Evolutionary conservation across 2,888 invertebrate species (phyloP), one percentile per base, ranked within the genome.

Genomic region (Ecliptopera silaceata): DNA sequence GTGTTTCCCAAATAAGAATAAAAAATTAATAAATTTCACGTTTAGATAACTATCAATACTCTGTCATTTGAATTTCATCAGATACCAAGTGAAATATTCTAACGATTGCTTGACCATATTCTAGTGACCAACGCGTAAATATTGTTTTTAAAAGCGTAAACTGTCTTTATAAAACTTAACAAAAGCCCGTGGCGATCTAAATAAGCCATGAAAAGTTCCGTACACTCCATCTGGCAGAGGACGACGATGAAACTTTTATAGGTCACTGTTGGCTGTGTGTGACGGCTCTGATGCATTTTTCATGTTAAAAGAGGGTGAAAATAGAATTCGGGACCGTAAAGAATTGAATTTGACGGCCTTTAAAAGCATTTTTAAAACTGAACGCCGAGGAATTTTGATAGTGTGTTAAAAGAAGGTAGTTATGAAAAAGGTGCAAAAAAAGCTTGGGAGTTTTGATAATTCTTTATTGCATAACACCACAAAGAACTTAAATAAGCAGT

Each of bases 161-260:
- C 11, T 31, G n/a, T 2, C n/a, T 34, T 34, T 34, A 4, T 34
- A 13, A 0, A 34, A 6, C 34, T 6, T 8, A 15, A 15, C 8
- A 0, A 10, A 36, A 5, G 12, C 34, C 13, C 11, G 6, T 13
- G 36, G 15, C 36, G 36, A 15, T 15, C 0, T 15, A 36, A 8
- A 36, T 8, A 13, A 3, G 6, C n/a, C 18, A 22, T 41, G 12
- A 48, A 17, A 36, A 47, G 29, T 39, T 29, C 26, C 10, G 11
- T 29, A 31, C 17, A 31, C 12, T 39, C 17, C 39, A 38, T 39
- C 22, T 29, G 48, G 11, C 31, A 12, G 18, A 18, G 39, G 39
- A 15, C 34, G n/a, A 26, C 39, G 29, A 65, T 68, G 63, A 71
- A 72, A 78, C 70, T 75, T 79, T 72, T 74, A 74, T 78, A 72